These are phyloP conservation scores for Telenomus remus DNA, from an alignment of 1,140 invertebrate species.

Conservation along the genomic window DNA sequence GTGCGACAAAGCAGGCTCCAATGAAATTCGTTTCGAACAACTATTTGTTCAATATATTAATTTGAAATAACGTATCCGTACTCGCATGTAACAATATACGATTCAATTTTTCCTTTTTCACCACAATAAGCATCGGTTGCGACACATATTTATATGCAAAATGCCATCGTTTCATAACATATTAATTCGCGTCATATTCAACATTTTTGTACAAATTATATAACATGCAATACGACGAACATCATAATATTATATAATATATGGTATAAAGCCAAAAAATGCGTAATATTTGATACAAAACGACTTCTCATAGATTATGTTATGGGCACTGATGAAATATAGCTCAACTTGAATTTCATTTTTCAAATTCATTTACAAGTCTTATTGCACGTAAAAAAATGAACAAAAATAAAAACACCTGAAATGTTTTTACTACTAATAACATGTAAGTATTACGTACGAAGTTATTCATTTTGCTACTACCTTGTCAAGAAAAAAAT, in stretches of 20 bases:
- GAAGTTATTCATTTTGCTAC: no score
- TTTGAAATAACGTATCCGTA: background rate
- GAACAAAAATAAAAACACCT: background rate
- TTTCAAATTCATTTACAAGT: background rate
- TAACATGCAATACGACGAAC: slow-evolving; percentile 23
- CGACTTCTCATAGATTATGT: slow-evolving; percentile 22
- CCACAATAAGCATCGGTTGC: slow-evolving; percentile 21
- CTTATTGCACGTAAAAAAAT: background rate
- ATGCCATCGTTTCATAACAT: slow-evolving; percentile 12
- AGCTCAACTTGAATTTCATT: background rate
- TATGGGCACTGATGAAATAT: slow-evolving; percentile 11
- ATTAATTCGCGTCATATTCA: slow-evolving; percentile 8
- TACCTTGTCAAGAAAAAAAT: no score
- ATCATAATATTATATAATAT: slow-evolving; percentile 19
- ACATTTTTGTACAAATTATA: slow-evolving; percentile 41
- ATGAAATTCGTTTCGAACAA: background rate
- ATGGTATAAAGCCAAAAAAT: slow-evolving; percentile 15
- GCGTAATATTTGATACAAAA: slow-evolving; percentile 33
- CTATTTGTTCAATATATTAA: slow-evolving; percentile 11
- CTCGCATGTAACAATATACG: slow-evolving; percentile 8
- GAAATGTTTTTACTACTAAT: no score
- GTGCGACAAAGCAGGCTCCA: background rate
- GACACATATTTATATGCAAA: slow-evolving; percentile 23
- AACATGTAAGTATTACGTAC: no score
- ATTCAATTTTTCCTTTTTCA: slow-evolving; percentile 18